phyloP scores from a whole-genome alignment of 2,888 invertebrate genomes.

The Syrista parreyssii region DNA sequence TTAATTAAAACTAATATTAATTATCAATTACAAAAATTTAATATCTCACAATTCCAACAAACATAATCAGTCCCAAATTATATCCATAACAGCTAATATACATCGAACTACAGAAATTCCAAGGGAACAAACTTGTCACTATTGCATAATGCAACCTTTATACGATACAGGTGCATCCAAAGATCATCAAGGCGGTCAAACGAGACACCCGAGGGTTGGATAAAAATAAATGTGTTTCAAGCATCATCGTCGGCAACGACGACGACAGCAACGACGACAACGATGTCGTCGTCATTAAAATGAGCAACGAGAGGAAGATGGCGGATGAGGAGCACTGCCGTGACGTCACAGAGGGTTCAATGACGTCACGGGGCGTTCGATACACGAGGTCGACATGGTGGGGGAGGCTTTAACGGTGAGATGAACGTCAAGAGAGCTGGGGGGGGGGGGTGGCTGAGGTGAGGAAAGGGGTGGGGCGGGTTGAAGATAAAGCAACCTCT shows the following conservation, averaged over 20 bases:
- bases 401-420: slow-evolving; percentile 15
- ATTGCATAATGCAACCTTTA: neutral
- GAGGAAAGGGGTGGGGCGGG: slow-evolving; percentile 14
- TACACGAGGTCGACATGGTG: slow-evolving; percentile 38
- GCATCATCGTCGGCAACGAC: neutral
- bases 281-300: slow-evolving; percentile 4
- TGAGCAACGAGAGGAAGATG: neutral
- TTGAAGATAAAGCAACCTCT: neutral
- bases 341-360: slow-evolving; percentile 58
- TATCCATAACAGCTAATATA: neutral
- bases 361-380: slow-evolving; percentile 61
- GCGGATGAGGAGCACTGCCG: slow-evolving; percentile 41
- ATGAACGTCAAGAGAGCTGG: slow-evolving; percentile 12
- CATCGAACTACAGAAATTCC: neutral
- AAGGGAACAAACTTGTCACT: neutral
- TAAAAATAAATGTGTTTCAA: neutral
- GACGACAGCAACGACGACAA: neutral
- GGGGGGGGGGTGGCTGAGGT: slow-evolving; percentile 13
- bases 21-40: neutral
- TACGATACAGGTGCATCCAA: neutral
- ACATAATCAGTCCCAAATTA: neutral
- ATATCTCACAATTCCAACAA: too few relatives aligned
- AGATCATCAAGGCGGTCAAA: neutral
- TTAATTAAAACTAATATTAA: neutral
- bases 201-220: neutral